These are phyloP conservation scores for Trissolcus brochymenae DNA, from an alignment of 2,888 invertebrate genomes.

Conservation along the genomic window DNA sequence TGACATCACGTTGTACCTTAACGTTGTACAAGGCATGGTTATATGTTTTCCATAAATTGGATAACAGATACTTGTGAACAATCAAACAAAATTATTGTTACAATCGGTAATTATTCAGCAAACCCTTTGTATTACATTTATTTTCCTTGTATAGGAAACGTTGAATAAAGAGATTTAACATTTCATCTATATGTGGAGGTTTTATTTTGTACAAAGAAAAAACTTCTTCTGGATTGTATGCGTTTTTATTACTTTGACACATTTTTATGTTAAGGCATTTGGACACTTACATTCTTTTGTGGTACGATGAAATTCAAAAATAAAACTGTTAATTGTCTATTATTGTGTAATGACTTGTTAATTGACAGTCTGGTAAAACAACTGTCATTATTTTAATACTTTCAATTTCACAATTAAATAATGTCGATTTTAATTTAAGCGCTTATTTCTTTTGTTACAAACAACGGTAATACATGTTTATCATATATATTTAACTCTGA, in stretches of 20 bases:
- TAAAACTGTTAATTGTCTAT: neutral
- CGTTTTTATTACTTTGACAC: conserved; percentile 40
- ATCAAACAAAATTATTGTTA: conserved; percentile 38
- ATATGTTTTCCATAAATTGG: neutral
- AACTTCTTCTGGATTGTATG: conserved; percentile 4
- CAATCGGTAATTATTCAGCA: conserved; percentile 12
- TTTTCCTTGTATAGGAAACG: conserved; percentile 40
- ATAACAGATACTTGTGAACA: conserved; percentile 24
- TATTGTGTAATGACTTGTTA: neutral
- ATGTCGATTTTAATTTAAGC: neutral
- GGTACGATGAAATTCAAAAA: neutral
- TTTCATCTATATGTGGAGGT: conserved; percentile 33
- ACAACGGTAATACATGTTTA: too few relatives aligned
- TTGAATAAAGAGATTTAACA: conserved; percentile 51
- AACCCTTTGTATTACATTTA: conserved; percentile 32
- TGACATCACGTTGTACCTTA: neutral
- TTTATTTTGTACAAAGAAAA: conserved; percentile 3
- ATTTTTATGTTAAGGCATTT: conserved; percentile 36
- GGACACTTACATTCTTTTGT: conserved; percentile 15
- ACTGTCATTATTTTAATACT: neutral
- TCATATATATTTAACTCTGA: neutral
- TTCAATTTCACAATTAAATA: neutral
- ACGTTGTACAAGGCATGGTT: conserved; percentile 10
- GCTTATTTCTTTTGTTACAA: too few relatives aligned
- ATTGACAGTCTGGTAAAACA: neutral